These are phyloP conservation scores for Argynnis bischoffii DNA, from an alignment of 2,888 invertebrate species.

Conservation along the genomic window DNA sequence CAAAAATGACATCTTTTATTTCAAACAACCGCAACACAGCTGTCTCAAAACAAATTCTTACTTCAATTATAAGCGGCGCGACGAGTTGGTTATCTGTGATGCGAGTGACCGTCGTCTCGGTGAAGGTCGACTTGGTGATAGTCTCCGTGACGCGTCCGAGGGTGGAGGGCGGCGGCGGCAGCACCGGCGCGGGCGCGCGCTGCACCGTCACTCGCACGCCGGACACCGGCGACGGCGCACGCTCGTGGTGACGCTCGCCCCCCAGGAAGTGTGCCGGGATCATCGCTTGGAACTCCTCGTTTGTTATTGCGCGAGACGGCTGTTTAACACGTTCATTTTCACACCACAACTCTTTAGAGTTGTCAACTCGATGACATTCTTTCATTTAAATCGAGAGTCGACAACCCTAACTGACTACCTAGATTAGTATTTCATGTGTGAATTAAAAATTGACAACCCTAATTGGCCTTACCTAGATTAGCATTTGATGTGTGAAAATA, in stretches of 20 bases:
- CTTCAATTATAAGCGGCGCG: conserved; percentile 94
- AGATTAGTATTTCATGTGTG: neutral
- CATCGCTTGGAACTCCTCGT: conserved; percentile 97
- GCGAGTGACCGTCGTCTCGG: conserved; percentile 96
- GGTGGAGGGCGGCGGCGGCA: conserved; percentile 91
- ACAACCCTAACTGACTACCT: conserved; percentile 11
- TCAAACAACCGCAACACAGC: too few relatives aligned
- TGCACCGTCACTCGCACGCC: conserved; percentile 88
- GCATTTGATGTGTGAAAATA: neutral
- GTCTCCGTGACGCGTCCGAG: conserved; percentile 95
- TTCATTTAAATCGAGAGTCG: neutral
- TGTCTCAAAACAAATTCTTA: conserved; percentile 59
- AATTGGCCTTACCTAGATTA: neutral
- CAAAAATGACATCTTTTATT: neutral
- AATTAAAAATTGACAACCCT: conserved; percentile 10
- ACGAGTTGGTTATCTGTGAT: conserved; percentile 95
- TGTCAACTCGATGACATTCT: neutral
- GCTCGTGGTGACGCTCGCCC: conserved; percentile 56
- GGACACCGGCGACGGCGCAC: conserved; percentile 55
- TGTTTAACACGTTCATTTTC: conserved; percentile 77
- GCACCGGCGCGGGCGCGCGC: conserved; percentile 87
- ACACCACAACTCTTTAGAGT: neutral
- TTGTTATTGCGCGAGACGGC: conserved; percentile 93
- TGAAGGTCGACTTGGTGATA: conserved; percentile 97
- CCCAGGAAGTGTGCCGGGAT: conserved; percentile 94